Evolutionary conservation across 2,797 vertebrate genomes (phyloP), one percentile per base, ranked within the genome.

Genomic region (Crocodylus rhombifer): DNA sequence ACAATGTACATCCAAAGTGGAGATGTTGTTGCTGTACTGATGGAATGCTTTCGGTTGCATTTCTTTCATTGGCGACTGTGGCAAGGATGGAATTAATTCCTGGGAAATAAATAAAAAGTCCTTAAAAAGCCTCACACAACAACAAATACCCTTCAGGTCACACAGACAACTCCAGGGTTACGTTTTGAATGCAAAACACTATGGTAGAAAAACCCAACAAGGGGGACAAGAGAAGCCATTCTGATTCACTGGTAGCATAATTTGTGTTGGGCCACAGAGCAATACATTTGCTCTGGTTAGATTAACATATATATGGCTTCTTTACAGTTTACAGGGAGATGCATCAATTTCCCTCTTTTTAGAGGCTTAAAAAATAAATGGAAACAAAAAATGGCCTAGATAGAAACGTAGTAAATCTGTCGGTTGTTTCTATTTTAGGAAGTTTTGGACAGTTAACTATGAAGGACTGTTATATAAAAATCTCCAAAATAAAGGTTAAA

Each of bases 21-120:
- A 99, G 98, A 99, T 99, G 97, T 99, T 99, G 98, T 99, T 99
- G 94, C 96, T 99, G 97, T 99, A 99, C 96, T 99, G 99, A 96
- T 99, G 99, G 92, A 98, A 98, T 4, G 97, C 98, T 97, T 98
- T 99, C 28, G 98, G 98, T 0, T 98, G 97, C 80, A 93, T 97
- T 92, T 99, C 99, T 1, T 98, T 98, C 82, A 98, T 96, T 1
- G 98, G 98, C 0, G 98, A 98, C 73, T 97, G 98, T 0, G 98
- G 97, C 89, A 98, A 96, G n/a, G 98, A 93, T 30, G 98, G 97
- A 87, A 98, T 88, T 0, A 98, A 97, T 21, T 98, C 98, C 99
- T 99, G 96, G 23, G 36, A 51, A 87, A 84, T 6, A 80, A 92
- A 86, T 1, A 95, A 26, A 93, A 88, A 94, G 76, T 9, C 63